phyloP scores from a whole-genome alignment of 2,113 vertebrate species.

The Xenotilapia longispinis region DNA sequence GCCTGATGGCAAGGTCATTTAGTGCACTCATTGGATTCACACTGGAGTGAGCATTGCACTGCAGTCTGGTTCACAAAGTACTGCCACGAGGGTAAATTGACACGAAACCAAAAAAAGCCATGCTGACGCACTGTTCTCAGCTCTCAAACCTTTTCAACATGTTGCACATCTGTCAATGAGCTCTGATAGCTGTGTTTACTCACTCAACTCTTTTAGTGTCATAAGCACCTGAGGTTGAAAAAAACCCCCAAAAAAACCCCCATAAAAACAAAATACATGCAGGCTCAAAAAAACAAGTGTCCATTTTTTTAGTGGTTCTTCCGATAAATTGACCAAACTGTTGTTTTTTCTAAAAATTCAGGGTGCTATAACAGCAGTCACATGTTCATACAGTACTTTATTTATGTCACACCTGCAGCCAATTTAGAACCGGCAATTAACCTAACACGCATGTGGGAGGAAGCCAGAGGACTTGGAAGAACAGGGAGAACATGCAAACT shows the following conservation, averaged over 20 bases:
- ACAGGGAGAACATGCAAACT: not conserved
- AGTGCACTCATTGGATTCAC: not conserved
- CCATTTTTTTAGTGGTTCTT: not conserved
- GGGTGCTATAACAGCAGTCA: not conserved
- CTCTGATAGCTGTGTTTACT: not conserved
- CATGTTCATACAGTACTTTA: not conserved
- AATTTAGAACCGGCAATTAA: not conserved
- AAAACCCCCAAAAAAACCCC: rapidly evolving
- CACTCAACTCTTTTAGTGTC: not conserved
- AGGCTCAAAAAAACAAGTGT: not conserved
- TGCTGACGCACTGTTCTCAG: not conserved
- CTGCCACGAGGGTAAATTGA: not conserved
- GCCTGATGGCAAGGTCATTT: not conserved
- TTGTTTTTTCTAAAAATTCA: not conserved
- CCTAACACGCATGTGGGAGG: not conserved
- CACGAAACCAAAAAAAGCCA: not conserved
- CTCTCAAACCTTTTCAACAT: not conserved
- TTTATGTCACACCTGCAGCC: not conserved
- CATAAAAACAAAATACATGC: not conserved
- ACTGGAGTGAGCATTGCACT: not conserved
- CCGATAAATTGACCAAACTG: not conserved
- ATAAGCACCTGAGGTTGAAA: not conserved
- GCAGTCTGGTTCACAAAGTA: not conserved
- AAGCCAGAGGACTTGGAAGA: not conserved
- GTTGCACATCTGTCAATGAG: not conserved